Percentiles rank a stretch among this genome's conserved stretches.
These are phyloP conservation scores for Brachycybe producta DNA, from an alignment of 2,888 invertebrate species.

Conservation along the genomic window DNA sequence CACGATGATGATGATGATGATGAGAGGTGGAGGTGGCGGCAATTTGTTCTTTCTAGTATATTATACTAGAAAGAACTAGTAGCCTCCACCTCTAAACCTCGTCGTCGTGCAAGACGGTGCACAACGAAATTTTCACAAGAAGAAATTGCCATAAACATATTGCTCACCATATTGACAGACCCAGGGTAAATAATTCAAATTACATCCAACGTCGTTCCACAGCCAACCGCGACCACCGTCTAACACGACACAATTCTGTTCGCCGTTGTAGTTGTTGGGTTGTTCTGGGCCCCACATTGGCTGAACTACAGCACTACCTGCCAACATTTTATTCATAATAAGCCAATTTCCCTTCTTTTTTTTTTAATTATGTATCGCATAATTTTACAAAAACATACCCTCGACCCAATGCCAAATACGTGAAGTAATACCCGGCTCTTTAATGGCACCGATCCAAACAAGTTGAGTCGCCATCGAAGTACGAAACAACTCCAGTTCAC, in stretches of 20 bases:
- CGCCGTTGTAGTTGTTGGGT: conserved; percentile 89
- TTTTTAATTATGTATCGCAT: no score
- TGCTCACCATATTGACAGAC: conserved; percentile 53
- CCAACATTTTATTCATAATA: conserved; percentile 22
- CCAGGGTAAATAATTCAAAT: conserved; percentile 82
- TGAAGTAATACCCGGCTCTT: conserved; percentile 67
- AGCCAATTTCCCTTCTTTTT: neutral
- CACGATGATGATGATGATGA: no score
- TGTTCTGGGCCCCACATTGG: conserved; percentile 88
- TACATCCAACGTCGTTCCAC: conserved; percentile 91
- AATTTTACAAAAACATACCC: conserved; percentile 26
- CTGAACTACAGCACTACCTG: conserved; percentile 61
- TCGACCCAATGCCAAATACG: conserved; percentile 76
- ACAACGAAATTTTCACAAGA: neutral
- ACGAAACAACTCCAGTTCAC: conserved; percentile 64
- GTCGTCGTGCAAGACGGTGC: conserved; percentile 11
- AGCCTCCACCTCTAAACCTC: no score
- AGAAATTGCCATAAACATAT: no score
- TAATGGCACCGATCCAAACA: conserved; percentile 83
- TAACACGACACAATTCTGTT: conserved; percentile 86
- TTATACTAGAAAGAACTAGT: no score
- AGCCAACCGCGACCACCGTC: conserved; percentile 81
- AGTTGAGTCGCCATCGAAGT: conserved; percentile 66
- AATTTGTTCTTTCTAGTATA: no score
- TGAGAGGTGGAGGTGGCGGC: no score